These are phyloP conservation scores for Stichopus horrens DNA, from an alignment of 53 echinoderm and acorn worm genomes.

Conservation along the genomic window DNA sequence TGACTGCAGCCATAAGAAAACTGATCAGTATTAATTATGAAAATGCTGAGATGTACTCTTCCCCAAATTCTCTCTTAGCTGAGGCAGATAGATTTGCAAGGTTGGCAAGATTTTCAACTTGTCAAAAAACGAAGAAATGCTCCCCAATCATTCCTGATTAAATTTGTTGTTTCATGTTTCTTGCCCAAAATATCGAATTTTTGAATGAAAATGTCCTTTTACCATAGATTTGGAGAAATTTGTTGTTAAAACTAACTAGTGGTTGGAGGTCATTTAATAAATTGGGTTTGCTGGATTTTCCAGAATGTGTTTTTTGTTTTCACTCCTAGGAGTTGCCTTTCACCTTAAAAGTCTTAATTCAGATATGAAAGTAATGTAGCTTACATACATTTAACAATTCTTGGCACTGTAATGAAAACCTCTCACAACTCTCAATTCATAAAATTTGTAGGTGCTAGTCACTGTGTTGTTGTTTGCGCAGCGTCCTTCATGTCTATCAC, in stretches of 20 bases:
- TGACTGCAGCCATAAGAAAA: neutral
- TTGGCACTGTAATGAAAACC: too few species aligned
- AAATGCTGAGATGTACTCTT: neutral
- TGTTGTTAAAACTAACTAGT: neutral
- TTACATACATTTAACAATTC: too few species aligned
- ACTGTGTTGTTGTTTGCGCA: too few species aligned
- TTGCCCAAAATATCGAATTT: neutral
- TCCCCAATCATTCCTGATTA: neutral
- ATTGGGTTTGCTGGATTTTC: too few species aligned
- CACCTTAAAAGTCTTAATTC: too few species aligned
- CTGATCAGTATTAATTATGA: neutral
- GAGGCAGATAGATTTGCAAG: neutral
- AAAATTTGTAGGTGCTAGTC: too few species aligned
- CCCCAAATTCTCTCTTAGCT: neutral
- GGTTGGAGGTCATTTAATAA: neutral
- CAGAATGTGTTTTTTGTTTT: too few species aligned
- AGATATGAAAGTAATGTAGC: too few species aligned
- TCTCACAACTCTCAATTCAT: too few species aligned
- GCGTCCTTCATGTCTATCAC: too few species aligned
- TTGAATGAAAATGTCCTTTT: neutral
- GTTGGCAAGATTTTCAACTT: conserved; percentile 8
- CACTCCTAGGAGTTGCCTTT: too few species aligned
- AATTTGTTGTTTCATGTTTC: neutral
- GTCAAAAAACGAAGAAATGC: neutral
- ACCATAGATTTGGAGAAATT: neutral